Evolutionary conservation across 2,888 invertebrate genomes (phyloP), one percentile per base, ranked within the genome.

Genomic region (Hemistola chrysoprasaria): DNA sequence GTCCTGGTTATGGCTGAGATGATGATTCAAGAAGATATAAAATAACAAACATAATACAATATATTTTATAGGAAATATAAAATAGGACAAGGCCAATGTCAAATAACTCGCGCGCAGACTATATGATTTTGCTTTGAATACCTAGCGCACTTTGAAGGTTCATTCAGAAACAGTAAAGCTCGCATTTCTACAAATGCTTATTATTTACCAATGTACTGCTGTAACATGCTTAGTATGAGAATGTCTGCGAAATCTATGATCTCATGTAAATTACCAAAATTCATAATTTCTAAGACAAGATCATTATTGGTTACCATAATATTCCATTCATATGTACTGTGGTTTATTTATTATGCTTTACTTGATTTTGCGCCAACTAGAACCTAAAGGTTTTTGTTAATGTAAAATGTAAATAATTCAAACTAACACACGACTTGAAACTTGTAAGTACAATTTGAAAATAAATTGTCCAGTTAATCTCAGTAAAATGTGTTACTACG

Each of bases 201-300:
- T n/a, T n/a, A n/a, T n/a, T n/a, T n/a, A n/a, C n/a, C n/a, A n/a
- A n/a, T n/a, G n/a, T n/a, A n/a, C n/a, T n/a, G n/a, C n/a, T n/a
- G n/a, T n/a, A n/a, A n/a, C n/a, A n/a, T n/a, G n/a, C n/a, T n/a
- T n/a, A n/a, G n/a, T n/a, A n/a, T n/a, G n/a, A 3, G 16, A 16
- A 58, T 39, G 16, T 43, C 38, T 45, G 56, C 62, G 46, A 54
- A 62, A 66, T 65, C 65, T 73, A 65, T 78, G 83, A 82, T 83
- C 80, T 84, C 82, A 76, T 72, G 55, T 71, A 66, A 71, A 69
- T 74, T 75, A 82, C 82, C 79, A 79, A 84, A 80, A 68, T 71
- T 65, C 61, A 57, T 65, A 52, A 57, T 61, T 48, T 56, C 58
- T 58, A 63, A 62, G 60, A 61, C 59, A 62, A 61, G 56, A 53